phyloP scores from a whole-genome alignment of 1,140 invertebrate genomes.

The Danaus plexippus region DNA sequence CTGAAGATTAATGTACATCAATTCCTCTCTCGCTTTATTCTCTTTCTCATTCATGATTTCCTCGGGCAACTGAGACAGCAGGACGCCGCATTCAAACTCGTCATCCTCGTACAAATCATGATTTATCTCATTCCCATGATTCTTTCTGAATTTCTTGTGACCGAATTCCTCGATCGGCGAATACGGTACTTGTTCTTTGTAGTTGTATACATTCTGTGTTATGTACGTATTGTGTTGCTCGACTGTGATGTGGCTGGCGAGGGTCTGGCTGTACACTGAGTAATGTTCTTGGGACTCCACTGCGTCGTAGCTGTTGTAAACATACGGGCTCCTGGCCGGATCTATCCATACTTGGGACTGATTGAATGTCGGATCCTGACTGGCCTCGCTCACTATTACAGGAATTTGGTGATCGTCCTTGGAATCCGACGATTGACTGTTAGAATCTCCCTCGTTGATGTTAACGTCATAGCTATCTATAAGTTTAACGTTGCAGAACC shows the following conservation, averaged over 20 bases:
- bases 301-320: slow-evolving; percentile 43
- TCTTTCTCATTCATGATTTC: slow-evolving; percentile 50
- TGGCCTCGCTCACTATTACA: slow-evolving; percentile 25
- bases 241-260: slow-evolving; percentile 37
- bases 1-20: slow-evolving; percentile 32
- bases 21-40: slow-evolving; percentile 30
- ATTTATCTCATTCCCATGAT: slow-evolving; percentile 17
- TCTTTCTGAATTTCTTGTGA: slow-evolving; percentile 40
- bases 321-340: slow-evolving; percentile 44
- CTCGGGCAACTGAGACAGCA: slow-evolving; percentile 40
- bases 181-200: slow-evolving; percentile 35
- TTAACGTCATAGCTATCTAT: slow-evolving; percentile 43
- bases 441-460: slow-evolving; percentile 13
- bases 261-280: slow-evolving; percentile 28
- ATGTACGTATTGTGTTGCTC: slow-evolving; percentile 53
- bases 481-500: slow-evolving; percentile 52
- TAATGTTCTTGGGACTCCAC: slow-evolving; percentile 29
- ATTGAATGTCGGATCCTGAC: slow-evolving; percentile 33
- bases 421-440: slow-evolving; percentile 11
- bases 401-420: slow-evolving; percentile 19
- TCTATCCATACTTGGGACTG: slow-evolving; percentile 59
- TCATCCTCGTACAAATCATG: slow-evolving; percentile 39
- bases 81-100: slow-evolving; percentile 44
- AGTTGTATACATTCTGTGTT: slow-evolving; percentile 53
- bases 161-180: slow-evolving; percentile 35